Evolutionary conservation across 2,797 vertebrate genomes (phyloP), one percentile per base, ranked within the genome.

Genomic region (Halcyon smyrnensis): DNA sequence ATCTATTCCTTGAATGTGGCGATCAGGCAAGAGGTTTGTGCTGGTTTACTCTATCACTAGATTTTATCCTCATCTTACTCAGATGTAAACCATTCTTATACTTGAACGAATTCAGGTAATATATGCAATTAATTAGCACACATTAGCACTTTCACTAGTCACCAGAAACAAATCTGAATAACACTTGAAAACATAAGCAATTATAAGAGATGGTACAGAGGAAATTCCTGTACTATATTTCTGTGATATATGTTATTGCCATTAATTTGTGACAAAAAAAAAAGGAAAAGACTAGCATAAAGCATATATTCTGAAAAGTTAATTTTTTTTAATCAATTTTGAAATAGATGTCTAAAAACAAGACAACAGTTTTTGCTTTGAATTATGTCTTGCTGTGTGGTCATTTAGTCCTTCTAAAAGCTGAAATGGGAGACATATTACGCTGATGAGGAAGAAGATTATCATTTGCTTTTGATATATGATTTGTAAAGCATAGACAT

Each of bases 21-120:
- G 0, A 51, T 50, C 0, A 0, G 43, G 11, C 30, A 46, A 54
- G 32, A 77, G 5, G 14, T 64, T 69, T 59, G 27, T 69, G 15
- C 32, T 71, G 6, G 9, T 69, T 91, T 34, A 51, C 2, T 25
- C 32, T 45, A 2, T 67, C 36, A 20, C 3, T 63, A 36, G 43
- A 39, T 79, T 83, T 89, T 89, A 37, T 63, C 27, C 11, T 6
- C 7, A 7, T 32, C 28, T 75, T 67, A 91, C 67, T 84, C 5
- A 54, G 13, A 36, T 51, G 8, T 16, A 77, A 91, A 46, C 1
- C 9, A 6, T 76, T 89, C 4, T 39, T 63, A 73, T 23, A n/a
- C 12, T 54, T 70, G 27, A 64, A 74, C 34, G 28, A 43, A 7
- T 59, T 70, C 43, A 80, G 18, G 41, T 59, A n/a, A 67, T 11